Percentiles rank a stretch among this genome's conserved stretches.
These are phyloP conservation scores for Leptinotarsa defecta DNA, from an alignment of 1,140 invertebrate species.

Conservation along the genomic window DNA sequence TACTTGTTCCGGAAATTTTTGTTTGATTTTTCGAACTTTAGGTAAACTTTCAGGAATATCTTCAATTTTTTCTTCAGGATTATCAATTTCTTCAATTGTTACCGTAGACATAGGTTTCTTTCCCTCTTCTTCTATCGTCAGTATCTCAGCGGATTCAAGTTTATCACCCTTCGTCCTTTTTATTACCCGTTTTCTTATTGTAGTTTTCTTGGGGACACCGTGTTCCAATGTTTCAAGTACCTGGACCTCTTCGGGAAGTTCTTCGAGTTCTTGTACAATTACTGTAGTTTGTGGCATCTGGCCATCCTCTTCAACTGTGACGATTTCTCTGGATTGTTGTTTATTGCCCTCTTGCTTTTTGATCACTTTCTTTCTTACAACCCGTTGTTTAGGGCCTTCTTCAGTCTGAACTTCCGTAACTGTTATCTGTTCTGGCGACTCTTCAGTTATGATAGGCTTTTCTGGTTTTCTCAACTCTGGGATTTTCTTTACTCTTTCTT, in stretches of 20 bases:
- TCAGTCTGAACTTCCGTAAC: conserved; percentile 50
- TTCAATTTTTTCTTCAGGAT: conserved; percentile 18
- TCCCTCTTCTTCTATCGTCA: conserved; percentile 51
- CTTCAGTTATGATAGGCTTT: conserved; percentile 43
- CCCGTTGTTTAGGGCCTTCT: conserved; percentile 54
- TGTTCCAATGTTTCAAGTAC: conserved; percentile 53
- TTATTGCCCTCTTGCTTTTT: conserved; percentile 48
- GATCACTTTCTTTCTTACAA: conserved; percentile 52
- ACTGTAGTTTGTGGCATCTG: conserved; percentile 54
- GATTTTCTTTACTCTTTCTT: conserved; percentile 46
- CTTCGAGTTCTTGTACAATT: conserved; percentile 40
- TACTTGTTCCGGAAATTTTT: background rate
- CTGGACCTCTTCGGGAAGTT: conserved; percentile 54
- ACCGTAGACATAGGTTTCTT: conserved; percentile 51
- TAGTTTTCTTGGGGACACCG: conserved; percentile 44
- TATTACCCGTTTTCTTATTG: conserved; percentile 42
- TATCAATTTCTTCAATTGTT: conserved; percentile 40
- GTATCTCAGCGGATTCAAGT: conserved; percentile 53
- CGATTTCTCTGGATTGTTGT: conserved; percentile 50
- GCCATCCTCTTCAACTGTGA: conserved; percentile 50
- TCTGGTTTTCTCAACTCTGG: background rate
- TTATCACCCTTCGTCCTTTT: conserved; percentile 50
- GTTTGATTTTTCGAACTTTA: conserved; percentile 1
- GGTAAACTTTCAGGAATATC: background rate
- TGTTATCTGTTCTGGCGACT: conserved; percentile 50